Evolutionary conservation across 2,888 invertebrate species (phyloP), one percentile per base, ranked within the genome.

Genomic region (Apomyelois bistriatella): DNA sequence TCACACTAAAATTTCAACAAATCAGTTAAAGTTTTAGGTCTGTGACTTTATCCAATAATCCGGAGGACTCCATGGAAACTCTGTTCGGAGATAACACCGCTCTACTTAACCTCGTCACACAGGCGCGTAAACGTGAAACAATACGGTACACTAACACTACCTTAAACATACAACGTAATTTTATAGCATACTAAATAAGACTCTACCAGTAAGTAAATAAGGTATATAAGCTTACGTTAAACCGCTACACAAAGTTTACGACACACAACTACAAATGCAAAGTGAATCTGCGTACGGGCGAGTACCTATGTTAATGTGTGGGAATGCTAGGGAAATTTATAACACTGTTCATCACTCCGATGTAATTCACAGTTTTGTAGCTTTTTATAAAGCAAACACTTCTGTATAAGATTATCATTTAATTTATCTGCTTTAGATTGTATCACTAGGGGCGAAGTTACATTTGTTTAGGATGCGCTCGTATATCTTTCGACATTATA

Each of bases 61-160:
- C 70, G 63, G 78, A 74, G 63, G 78, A 73, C 89, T 89, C 90
- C 69, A 88, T 74, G 74, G 85, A 81, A 84, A 81, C 82, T 81
- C 81, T 89, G 85, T 90, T 82, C 88, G 58, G 76, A 88, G 88
- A 88, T 88, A 88, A 89, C 85, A 72, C 87, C 88, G 90, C 90
- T 89, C 90, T 88, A 89, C 90, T 90, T 90, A 89, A 89, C 90
- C 86, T 86, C 85, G 78, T 76, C 85, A 89, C 87, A 87, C 82
- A 86, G 79, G 80, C 81, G 82, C 83, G 84, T 87, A 85, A 88
- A 87, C 87, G 85, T 86, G 87, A 86, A 89, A 90, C 89, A 90
- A 90, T 90, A 90, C 89, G 88, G 88, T 88, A 88, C 81, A 85
- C 82, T 74, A 76, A 79, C 71, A 82, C 88, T 82, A 82, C 74